Evolutionary conservation across 1,140 invertebrate species (phyloP).

Genomic region (Sogatella furcifera): DNA sequence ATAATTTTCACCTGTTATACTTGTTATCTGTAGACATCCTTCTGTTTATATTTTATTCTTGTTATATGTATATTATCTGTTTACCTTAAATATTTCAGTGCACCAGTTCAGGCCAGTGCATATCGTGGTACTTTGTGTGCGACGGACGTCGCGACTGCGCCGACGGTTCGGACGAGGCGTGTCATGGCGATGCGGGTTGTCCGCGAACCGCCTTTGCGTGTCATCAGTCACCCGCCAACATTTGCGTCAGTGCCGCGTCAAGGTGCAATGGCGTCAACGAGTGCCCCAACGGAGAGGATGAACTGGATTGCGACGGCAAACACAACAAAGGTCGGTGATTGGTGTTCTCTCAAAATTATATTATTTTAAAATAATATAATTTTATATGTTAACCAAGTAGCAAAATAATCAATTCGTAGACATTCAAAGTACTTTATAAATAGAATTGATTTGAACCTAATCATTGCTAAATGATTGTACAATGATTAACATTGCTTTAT

Average conservation of each 20-base stretch:
- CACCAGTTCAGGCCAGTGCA: constrained; percentile 69
- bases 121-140: constrained; percentile 86
- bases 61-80: too few relatives aligned
- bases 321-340: constrained; percentile 41
- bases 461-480: too few relatives aligned
- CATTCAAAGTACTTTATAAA: too few relatives aligned
- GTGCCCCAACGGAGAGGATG: constrained; percentile 71
- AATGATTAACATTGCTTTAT: too few relatives aligned
- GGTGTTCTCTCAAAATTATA: too few relatives aligned
- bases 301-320: constrained; percentile 54
- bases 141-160: constrained; percentile 80
- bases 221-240: constrained; percentile 35
- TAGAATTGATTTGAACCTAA: too few relatives aligned
- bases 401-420: too few relatives aligned
- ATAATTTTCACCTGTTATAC: too few relatives aligned
- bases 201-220: constrained; percentile 54
- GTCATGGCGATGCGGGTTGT: constrained; percentile 29
- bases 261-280: constrained; percentile 67
- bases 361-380: too few relatives aligned
- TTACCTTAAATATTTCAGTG: constrained; percentile 38
- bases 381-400: too few relatives aligned
- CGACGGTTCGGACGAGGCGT: constrained; percentile 73
- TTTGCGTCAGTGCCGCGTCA: constrained; percentile 59
- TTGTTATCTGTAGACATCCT: too few relatives aligned
- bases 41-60: too few relatives aligned